Percentiles rank a stretch among this genome's conserved stretches.
Conservation (phyloP, 2,888 invertebrate genomes). For the Gymnosoma rotundatum region DNA sequence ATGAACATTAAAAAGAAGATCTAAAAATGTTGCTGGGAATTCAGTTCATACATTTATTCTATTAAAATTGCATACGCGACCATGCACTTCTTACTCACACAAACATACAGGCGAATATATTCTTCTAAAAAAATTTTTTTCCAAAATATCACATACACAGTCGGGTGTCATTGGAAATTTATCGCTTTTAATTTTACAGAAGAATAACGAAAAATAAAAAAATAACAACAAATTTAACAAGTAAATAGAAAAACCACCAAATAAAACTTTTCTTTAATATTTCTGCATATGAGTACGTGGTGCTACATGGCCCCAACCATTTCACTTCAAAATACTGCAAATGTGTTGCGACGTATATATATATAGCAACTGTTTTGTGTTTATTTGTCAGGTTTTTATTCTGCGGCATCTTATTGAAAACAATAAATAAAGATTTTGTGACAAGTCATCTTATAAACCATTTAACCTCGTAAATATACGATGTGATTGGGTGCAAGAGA, state of each 20-base stretch:
- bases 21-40: background rate
- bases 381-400: slow-evolving; percentile 58
- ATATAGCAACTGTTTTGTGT: slow-evolving; percentile 15
- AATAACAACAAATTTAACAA: slow-evolving; percentile 54
- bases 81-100: background rate
- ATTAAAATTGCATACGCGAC: slow-evolving; percentile 33
- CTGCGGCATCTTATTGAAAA: slow-evolving; percentile 78
- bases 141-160: slow-evolving; percentile 47
- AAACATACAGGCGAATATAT: slow-evolving; percentile 1
- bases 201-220: slow-evolving; percentile 70
- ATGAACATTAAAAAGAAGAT: too few species aligned
- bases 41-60: slow-evolving; percentile 27
- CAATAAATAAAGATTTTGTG: slow-evolving; percentile 79
- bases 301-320: background rate
- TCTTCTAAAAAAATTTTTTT: slow-evolving; percentile 41
- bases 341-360: background rate
- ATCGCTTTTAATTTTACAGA: slow-evolving; percentile 78
- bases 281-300: slow-evolving; percentile 70
- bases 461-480: slow-evolving; percentile 43
- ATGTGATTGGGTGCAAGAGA: background rate
- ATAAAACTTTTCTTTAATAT: slow-evolving; percentile 76
- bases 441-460: slow-evolving; percentile 68
- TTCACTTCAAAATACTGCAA: background rate
- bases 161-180: slow-evolving; percentile 73
- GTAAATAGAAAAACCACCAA: slow-evolving; percentile 52